Evolutionary conservation across 2,888 invertebrate species (phyloP).

Genomic region (Epinotia nisella): DNA sequence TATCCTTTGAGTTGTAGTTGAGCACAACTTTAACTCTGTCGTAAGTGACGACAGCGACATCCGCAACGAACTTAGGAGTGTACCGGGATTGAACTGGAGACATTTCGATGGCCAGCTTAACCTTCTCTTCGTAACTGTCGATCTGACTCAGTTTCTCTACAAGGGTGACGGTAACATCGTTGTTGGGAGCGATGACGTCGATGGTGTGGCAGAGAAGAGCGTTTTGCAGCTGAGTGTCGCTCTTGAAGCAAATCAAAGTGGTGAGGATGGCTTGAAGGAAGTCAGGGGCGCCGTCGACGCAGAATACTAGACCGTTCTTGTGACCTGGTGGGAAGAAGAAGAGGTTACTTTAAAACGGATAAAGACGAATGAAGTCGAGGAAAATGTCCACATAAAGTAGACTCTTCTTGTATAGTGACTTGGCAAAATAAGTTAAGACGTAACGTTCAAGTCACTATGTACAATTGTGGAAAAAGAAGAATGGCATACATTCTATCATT

Average conservation of each 20-base stretch:
- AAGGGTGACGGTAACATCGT: slow-evolving; percentile 67
- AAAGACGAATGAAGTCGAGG: neutral
- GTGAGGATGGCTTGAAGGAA: slow-evolving; percentile 85
- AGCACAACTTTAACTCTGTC: slow-evolving; percentile 83
- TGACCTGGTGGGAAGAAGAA: slow-evolving; percentile 61
- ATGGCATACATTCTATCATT: too few relatives aligned
- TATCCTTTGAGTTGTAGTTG: slow-evolving; percentile 72
- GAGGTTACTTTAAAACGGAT: neutral
- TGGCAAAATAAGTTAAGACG: too few relatives aligned
- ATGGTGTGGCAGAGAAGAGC: slow-evolving; percentile 84
- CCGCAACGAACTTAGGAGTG: slow-evolving; percentile 62
- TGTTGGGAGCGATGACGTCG: slow-evolving; percentile 76
- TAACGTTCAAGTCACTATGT: too few relatives aligned
- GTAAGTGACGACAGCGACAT: slow-evolving; percentile 64
- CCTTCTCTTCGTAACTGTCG: slow-evolving; percentile 84
- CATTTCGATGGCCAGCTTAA: slow-evolving; percentile 75
- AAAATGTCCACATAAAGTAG: neutral
- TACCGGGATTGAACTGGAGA: slow-evolving; percentile 72
- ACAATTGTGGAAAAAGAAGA: too few relatives aligned
- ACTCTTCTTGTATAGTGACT: too few relatives aligned
- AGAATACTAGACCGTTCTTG: slow-evolving; percentile 85
- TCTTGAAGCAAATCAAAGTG: slow-evolving; percentile 73
- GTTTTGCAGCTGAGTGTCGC: slow-evolving; percentile 82
- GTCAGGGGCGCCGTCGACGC: slow-evolving; percentile 93
- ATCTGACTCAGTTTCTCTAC: slow-evolving; percentile 78